phyloP scores from a whole-genome alignment of 2,888 invertebrate genomes.

The Petrolisthes manimaculis region DNA sequence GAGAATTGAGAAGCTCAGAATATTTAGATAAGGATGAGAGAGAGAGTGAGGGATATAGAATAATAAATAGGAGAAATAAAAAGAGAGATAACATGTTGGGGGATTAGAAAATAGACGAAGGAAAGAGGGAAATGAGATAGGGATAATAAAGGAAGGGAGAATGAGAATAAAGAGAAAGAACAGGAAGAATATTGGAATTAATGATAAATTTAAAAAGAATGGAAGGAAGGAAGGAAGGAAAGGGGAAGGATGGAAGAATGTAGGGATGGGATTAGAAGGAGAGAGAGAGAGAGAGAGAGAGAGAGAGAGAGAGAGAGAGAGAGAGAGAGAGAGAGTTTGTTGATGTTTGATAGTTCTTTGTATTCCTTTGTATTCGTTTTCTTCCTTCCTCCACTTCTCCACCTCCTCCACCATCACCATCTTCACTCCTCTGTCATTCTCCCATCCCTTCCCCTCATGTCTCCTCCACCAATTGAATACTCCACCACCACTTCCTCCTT shows the following conservation, averaged over 20 bases:
- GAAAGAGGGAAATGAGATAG: not conserved
- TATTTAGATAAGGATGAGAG: not conserved
- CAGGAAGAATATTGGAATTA: not conserved
- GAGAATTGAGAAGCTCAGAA: not conserved
- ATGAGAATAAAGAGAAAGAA: not conserved
- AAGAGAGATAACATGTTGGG: not conserved
- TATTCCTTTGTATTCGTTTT: constrained; percentile 6
- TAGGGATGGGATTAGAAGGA: not conserved
- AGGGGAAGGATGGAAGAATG: not conserved
- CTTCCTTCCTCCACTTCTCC: too few species aligned
- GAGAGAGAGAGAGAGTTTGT: constrained; percentile 22
- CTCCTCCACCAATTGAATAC: too few species aligned
- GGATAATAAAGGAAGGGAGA: not conserved
- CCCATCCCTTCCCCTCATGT: too few species aligned
- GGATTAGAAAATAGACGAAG: not conserved
- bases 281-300: constrained; percentile 15
- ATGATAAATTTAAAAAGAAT: not conserved
- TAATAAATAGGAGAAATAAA: not conserved
- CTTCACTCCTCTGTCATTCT: too few species aligned
- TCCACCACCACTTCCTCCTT: too few species aligned
- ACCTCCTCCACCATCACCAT: too few species aligned
- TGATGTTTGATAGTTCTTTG: not conserved
- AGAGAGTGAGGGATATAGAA: too few species aligned
- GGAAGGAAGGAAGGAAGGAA: not conserved
- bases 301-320: constrained; percentile 3